A percentile compares a stretch with the other conserved stretches of the same genome.
Evolutionary conservation across 2,113 vertebrate species (phyloP).

Genomic region (Myiopsitta monachus): DNA sequence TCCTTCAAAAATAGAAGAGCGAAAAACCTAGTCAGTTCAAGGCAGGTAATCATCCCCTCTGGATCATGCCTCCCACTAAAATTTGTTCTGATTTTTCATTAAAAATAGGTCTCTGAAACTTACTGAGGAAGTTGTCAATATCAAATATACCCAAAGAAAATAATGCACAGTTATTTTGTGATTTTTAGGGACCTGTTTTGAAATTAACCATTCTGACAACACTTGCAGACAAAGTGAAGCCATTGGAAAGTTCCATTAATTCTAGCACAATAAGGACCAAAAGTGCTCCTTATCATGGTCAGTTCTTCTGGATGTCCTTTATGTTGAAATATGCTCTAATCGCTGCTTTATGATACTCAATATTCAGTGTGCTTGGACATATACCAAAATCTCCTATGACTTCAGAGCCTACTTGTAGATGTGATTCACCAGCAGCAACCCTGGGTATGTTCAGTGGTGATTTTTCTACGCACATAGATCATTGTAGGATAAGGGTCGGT

Average conservation of each 20-base stretch:
- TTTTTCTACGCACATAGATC: background rate
- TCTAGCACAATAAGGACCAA: background rate
- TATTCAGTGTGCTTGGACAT: background rate
- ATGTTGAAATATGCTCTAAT: background rate
- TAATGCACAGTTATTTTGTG: background rate
- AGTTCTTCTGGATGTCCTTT: background rate
- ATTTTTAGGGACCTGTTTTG: background rate
- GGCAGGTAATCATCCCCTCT: background rate
- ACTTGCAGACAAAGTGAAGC: background rate
- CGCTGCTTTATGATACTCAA: accelerated
- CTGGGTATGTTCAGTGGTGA: background rate
- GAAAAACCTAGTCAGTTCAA: background rate
- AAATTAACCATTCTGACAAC: background rate
- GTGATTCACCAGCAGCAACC: background rate
- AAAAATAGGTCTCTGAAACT: background rate
- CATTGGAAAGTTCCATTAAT: background rate
- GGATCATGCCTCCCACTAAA: background rate
- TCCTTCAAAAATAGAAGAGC: background rate
- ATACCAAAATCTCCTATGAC: background rate
- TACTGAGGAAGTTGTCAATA: background rate
- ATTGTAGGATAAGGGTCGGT: background rate
- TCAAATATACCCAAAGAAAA: background rate
- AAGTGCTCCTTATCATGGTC: background rate
- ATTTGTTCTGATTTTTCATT: background rate
- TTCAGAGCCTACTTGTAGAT: background rate